A percentile compares a stretch with the other conserved stretches of the same genome.
These are phyloP conservation scores for Pristionchus exspectatus DNA, from an alignment of 2,888 invertebrate species.

Conservation along the genomic window DNA sequence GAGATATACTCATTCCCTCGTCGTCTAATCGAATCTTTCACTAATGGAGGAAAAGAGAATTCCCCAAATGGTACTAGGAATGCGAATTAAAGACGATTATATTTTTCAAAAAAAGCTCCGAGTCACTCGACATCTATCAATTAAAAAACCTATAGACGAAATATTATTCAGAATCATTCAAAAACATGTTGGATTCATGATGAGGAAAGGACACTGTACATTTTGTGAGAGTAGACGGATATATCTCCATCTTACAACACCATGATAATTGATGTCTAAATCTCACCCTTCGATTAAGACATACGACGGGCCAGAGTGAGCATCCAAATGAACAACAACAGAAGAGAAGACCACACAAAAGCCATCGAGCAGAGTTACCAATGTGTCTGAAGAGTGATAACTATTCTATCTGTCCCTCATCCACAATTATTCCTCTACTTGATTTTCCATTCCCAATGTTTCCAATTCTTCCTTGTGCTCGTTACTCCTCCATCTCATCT, in stretches of 20 bases:
- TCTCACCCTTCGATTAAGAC: constrained; percentile 91
- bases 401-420: no score
- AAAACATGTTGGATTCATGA: constrained; percentile 9
- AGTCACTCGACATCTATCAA: not conserved
- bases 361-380: constrained; percentile 85
- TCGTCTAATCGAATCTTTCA: constrained; percentile 28
- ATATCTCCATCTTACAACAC: not conserved
- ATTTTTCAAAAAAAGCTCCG: not conserved
- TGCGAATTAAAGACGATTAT: not conserved
- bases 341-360: constrained; percentile 97
- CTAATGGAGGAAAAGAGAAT: constrained; percentile 23
- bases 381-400: constrained; percentile 36
- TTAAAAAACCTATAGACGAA: not conserved
- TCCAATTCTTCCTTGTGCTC: not conserved
- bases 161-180: not conserved
- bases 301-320: constrained; percentile 98
- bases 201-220: not conserved
- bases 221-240: not conserved
- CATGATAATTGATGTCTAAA: not conserved
- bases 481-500: not conserved
- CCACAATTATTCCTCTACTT: not conserved
- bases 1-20: not conserved
- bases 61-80: not conserved
- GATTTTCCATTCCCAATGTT: not conserved
- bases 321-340: constrained; percentile 99